These are phyloP conservation scores for Diglossa cyanea DNA, from an alignment of 2,797 vertebrate genomes.

Conservation along the genomic window DNA sequence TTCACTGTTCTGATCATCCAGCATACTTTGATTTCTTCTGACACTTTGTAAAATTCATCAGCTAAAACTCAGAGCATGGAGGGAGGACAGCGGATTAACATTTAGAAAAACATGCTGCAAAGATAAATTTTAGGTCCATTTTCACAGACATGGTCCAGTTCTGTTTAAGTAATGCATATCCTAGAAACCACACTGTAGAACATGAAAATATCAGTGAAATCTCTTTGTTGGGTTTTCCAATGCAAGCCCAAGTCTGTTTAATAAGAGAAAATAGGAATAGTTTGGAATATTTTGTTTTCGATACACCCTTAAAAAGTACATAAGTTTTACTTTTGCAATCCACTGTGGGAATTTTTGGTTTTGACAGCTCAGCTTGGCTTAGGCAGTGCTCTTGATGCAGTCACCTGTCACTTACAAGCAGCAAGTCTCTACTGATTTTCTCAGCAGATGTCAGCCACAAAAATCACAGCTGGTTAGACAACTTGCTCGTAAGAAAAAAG, in stretches of 20 bases:
- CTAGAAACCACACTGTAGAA: background rate
- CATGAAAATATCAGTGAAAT: background rate
- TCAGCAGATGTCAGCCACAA: background rate
- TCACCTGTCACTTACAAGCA: background rate
- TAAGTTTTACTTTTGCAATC: background rate
- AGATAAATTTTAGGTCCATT: background rate
- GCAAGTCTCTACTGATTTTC: slow-evolving; percentile 9
- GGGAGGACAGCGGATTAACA: background rate
- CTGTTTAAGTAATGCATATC: background rate
- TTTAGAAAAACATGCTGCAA: background rate
- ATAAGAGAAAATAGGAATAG: background rate
- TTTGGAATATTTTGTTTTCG: background rate
- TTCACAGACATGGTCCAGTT: background rate
- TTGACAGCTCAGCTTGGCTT: background rate
- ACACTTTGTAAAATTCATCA: background rate
- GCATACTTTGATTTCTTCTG: background rate
- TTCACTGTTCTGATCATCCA: background rate
- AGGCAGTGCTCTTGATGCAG: background rate
- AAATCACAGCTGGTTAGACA: background rate
- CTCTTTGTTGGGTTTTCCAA: background rate
- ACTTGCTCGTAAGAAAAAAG: background rate
- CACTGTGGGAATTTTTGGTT: background rate
- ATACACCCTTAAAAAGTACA: background rate
- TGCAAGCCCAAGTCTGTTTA: background rate
- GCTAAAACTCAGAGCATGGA: background rate